Evolutionary conservation across 2,888 invertebrate genomes (phyloP), one percentile per base, ranked within the genome.

Genomic region (Rugalucina vietnamica): DNA sequence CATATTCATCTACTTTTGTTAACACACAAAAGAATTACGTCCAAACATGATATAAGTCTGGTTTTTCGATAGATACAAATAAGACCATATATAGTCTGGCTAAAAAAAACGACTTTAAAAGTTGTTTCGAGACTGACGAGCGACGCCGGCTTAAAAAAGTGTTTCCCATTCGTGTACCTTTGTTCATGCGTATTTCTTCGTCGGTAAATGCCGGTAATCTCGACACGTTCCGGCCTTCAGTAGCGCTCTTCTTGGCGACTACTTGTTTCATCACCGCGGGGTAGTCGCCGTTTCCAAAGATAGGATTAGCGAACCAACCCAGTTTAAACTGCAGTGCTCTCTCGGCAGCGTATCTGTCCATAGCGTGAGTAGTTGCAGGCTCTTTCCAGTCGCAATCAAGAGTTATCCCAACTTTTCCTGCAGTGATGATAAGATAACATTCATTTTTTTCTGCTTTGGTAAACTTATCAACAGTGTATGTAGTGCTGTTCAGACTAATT

Each of bases 221-320:
- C 1, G 93, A 93, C 1, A 79, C 75, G 0, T 71, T 79, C 0
- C 88, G 86, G 10, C 91, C 92, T 75, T 93, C 91, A 5, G 82
- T 79, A 37, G 79, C 76, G 70, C 93, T 93, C 76, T 92, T 91
- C 14, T 70, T 75, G 12, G 71, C 91, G 1, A 93, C 89, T 32
- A 65, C 81, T 10, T 90, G 81, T 75, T 92, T 93, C 93, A 94
- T 93, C 0, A 93, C 91, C 12, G 91, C 86, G 0, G 93, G 93
- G 79, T 93, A 97, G 95, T 97, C 97, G 0, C 94, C 94, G 77
- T 92, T 90, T 18, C 92, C 93, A 81, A 85, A 91, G 12, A 94
- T 91, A 65, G 94, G 93, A 82, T 94, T 92, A 27, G 93, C 94
- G 82, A 93, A 94, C 94, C 93, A 93, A 36, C 94, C 94, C 10